Evolutionary conservation across 2,113 vertebrate species (phyloP).

Genomic region (Herpetotheres cachinnans): DNA sequence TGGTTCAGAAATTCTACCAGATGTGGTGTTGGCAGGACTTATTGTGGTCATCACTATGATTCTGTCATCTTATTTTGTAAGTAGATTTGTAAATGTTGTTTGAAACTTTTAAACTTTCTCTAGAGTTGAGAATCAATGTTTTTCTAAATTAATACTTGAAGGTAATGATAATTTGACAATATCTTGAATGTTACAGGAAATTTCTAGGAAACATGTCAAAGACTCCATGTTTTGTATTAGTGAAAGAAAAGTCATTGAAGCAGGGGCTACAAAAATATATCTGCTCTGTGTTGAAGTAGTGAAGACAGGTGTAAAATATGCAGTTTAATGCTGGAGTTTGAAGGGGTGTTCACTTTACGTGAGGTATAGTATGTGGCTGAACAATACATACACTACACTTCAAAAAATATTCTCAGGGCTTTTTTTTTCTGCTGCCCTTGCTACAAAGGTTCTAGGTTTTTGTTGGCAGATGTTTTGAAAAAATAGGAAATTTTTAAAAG

Average conservation of each 20-base stretch:
- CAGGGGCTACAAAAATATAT: not conserved
- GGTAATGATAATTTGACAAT: not conserved
- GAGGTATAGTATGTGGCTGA: not conserved
- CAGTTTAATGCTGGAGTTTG: not conserved
- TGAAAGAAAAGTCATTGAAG: not conserved
- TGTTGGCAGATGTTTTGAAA: not conserved
- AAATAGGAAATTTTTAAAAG: not conserved
- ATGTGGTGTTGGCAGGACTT: slow-evolving; percentile 85
- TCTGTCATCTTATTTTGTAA: slow-evolving; percentile 93
- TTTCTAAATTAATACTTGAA: not conserved
- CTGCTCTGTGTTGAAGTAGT: not conserved
- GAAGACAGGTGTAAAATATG: not conserved
- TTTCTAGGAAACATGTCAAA: not conserved
- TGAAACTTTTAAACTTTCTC: not conserved
- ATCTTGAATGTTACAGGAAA: not conserved
- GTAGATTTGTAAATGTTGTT: slow-evolving; percentile 23
- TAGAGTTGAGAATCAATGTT: not conserved
- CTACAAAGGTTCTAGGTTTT: not conserved
- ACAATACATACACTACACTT: not conserved
- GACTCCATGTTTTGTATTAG: not conserved
- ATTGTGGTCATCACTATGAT: slow-evolving; percentile 82
- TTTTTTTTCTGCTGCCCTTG: not conserved
- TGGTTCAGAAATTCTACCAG: slow-evolving; percentile 91
- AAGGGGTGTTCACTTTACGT: not conserved
- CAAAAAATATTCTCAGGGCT: not conserved